These are phyloP conservation scores for human (Homo sapiens) DNA, from an alignment of 2,113 vertebrate species.

Conservation along the genomic window GRCh38 chr7:70240501-70241000, in stretches of 20 bases:
- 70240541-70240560: not conserved
- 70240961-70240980: not conserved
- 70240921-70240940: not conserved
- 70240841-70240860: not conserved
- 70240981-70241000: not conserved
- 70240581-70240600: not conserved
- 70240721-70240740: not conserved
- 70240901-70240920: not conserved
- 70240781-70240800: not conserved
- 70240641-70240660: not conserved
- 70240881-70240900: not conserved
- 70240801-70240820: not conserved
- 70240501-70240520: no score
- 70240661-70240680: not conserved
- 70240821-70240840: not conserved
- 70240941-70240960: not conserved
- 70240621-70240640: not conserved
- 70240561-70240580: not conserved
- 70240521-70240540: no score
- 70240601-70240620: not conserved
- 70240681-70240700: not conserved
- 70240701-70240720: not conserved
- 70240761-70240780: not conserved
- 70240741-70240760: constrained; percentile 16
- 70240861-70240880: not conserved